Evolutionary conservation across 1,140 invertebrate species (phyloP).

Genomic region (Dermatophagoides farinae): DNA sequence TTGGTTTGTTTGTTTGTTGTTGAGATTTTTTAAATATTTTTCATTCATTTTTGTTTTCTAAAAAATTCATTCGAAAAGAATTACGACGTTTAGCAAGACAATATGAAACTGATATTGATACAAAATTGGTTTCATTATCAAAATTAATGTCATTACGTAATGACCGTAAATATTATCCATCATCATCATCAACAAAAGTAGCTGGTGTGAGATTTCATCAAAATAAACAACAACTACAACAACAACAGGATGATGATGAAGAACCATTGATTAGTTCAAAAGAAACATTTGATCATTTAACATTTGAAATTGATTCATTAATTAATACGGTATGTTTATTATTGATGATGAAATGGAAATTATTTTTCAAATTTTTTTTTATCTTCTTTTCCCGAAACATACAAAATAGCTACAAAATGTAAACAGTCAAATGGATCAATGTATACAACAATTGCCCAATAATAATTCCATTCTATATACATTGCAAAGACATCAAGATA

Average conservation of each 20-base stretch:
- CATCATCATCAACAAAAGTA: background rate
- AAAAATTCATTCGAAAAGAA: constrained; percentile 35
- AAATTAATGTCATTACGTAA: constrained; percentile 50
- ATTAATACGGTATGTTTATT: constrained; percentile 46
- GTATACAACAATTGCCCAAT: constrained; percentile 29
- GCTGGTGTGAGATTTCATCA: background rate
- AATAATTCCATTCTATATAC: constrained; percentile 60
- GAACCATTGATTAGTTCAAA: constrained; percentile 46
- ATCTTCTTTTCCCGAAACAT: background rate
- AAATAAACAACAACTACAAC: background rate
- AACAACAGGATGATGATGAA: constrained; percentile 34
- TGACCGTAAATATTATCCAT: constrained; percentile 11
- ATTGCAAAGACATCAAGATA: constrained; percentile 79
- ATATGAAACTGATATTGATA: constrained; percentile 88
- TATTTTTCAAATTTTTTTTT: background rate
- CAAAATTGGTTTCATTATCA: constrained; percentile 82
- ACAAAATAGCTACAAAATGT: constrained; percentile 48
- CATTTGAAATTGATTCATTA: constrained; percentile 70
- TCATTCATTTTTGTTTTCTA: background rate
- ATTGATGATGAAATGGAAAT: background rate
- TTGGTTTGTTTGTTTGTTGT: too few relatives aligned
- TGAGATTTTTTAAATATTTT: constrained; percentile 1
- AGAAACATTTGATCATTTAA: constrained; percentile 76
- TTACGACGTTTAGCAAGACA: constrained; percentile 73
- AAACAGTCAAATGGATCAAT: constrained; percentile 71